Evolutionary conservation across 2,113 vertebrate genomes (phyloP), one percentile per base, ranked within the genome.

Genomic region (Butastur rufipennis): DNA sequence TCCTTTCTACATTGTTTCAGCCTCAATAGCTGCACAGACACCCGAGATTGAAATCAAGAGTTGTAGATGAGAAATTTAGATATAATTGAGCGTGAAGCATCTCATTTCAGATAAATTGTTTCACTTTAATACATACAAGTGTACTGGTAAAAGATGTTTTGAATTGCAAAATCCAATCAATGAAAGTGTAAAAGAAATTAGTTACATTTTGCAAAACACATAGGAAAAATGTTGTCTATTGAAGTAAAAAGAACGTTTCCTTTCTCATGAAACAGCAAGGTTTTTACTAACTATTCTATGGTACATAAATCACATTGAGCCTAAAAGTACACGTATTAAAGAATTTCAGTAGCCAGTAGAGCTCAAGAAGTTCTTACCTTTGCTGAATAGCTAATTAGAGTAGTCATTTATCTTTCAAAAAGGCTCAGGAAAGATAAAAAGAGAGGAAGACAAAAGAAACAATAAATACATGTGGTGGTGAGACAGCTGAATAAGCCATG

Each of bases 161-260:
- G 94, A 98, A 97, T 95, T 97, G 81, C 94, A 98, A 97, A 97
- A 97, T 90, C 74, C 92, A 97, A 92, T 97, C 94, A 95, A 90
- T 93, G 81, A 55, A 97, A 97, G 72, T 88, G 84, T 94, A 93
- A 94, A 82, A 81, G 95, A 98, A 98, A 97, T 96, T 97, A 96
- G 93, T 93, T 97, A 97, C 91, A 97, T 97, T 98, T 97, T 96
- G 71, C 91, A 85, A 91, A 97, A 97, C 62, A 93, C 85, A 86
- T 16, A 90, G 66, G 77, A 94, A 96, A 96, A 87, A 86, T 31
- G 74, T 95, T 93, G 96, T 90, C 86, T 70, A 78, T 66, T 90
- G 86, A 88, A 95, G 29, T 88, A 92, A 87, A 94, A 81, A 82
- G 86, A 94, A 91, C 47, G 40, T 74, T 96, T 87, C 90, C 86